Evolutionary conservation across 37 sponge, comb jelly and placozoan species (phyloP).

Genomic region (Oopsacas minuta): DNA sequence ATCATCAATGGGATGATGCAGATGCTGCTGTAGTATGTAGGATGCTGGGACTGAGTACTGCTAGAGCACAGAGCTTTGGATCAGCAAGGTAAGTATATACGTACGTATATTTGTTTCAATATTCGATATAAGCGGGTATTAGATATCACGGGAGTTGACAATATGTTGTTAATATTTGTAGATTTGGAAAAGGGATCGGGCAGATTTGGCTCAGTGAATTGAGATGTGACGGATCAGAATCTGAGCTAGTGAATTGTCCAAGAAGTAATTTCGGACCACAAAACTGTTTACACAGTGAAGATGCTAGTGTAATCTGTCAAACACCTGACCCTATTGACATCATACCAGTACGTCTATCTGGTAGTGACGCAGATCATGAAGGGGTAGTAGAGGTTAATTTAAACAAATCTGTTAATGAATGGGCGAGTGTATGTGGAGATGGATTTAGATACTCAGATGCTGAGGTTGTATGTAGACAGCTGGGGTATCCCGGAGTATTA

Average conservation of each 20-base stretch:
- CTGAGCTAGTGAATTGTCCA: background rate
- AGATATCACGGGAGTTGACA: background rate
- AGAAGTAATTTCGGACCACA: background rate
- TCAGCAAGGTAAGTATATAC: background rate
- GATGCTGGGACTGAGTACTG: background rate
- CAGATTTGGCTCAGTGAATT: background rate
- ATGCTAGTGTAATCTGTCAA: background rate
- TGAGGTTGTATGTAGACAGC: slow-evolving; percentile 13
- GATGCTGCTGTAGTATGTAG: background rate
- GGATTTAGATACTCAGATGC: background rate
- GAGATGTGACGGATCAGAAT: background rate
- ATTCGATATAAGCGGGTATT: background rate
- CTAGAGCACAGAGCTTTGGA: background rate
- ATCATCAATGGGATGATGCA: background rate
- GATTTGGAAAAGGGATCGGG: background rate
- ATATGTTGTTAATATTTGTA: background rate
- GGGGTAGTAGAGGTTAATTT: background rate
- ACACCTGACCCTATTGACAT: background rate
- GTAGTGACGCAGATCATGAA: background rate
- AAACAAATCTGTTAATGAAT: background rate
- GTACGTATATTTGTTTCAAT: background rate
- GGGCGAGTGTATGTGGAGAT: background rate
- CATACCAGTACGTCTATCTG: background rate
- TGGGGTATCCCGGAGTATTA: background rate
- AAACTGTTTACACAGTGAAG: background rate